Conservation (phyloP, 1,140 invertebrate genomes). For the Habropoda laboriosa region DNA sequence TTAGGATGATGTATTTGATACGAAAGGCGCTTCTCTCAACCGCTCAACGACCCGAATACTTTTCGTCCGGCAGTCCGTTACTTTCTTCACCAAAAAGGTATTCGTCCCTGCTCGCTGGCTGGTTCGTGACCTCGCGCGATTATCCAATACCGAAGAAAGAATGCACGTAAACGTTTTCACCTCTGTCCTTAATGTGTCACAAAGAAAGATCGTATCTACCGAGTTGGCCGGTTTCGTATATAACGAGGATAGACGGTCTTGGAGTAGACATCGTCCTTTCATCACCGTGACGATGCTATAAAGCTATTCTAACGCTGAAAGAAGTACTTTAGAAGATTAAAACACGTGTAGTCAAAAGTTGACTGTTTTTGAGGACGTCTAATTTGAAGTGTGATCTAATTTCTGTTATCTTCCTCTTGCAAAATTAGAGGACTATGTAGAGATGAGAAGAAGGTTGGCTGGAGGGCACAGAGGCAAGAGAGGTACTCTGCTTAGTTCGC, state of each 20-base stretch:
- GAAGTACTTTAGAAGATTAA: too few species aligned
- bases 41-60: slow-evolving; percentile 53
- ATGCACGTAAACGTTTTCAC: slow-evolving; percentile 45
- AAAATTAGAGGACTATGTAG: too few species aligned
- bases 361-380: too few species aligned
- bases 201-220: slow-evolving; percentile 35
- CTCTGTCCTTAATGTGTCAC: slow-evolving; percentile 24
- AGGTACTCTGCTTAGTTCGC: too few species aligned
- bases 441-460: too few species aligned
- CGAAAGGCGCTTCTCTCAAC: slow-evolving; percentile 23
- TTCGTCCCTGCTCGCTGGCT: slow-evolving; percentile 1
- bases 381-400: too few species aligned
- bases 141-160: slow-evolving; percentile 53
- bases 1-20: slow-evolving; percentile 66
- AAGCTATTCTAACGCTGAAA: too few species aligned
- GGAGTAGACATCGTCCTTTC: background rate
- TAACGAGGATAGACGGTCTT: slow-evolving; percentile 21
- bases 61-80: slow-evolving; percentile 35
- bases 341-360: too few species aligned
- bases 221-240: background rate
- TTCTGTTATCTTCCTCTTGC: too few species aligned
- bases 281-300: slow-evolving; percentile 1
- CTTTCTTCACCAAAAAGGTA: slow-evolving; percentile 21
- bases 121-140: slow-evolving; percentile 45
- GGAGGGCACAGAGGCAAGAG: too few species aligned